These are phyloP conservation scores for Sinonovacula constricta DNA, from an alignment of 1,140 invertebrate species.

Conservation along the genomic window DNA sequence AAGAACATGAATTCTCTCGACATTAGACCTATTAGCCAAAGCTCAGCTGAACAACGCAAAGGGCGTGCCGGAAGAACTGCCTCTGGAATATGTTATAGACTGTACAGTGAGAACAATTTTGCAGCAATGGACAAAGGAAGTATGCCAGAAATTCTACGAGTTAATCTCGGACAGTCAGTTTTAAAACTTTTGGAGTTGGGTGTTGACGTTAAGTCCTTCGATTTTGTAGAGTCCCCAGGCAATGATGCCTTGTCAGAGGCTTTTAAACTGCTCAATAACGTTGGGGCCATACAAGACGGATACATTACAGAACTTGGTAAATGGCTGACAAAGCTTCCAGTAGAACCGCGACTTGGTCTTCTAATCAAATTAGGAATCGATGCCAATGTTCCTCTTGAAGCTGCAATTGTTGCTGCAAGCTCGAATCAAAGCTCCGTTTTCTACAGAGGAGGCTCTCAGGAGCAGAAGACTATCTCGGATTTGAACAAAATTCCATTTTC, in stretches of 20 bases:
- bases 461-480: slow-evolving; percentile 84
- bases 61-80: slow-evolving; percentile 73
- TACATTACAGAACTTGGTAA: slow-evolving; percentile 72
- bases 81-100: slow-evolving; percentile 70
- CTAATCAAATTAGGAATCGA: slow-evolving; percentile 62
- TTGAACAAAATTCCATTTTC: slow-evolving; percentile 84
- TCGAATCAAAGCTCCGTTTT: slow-evolving; percentile 61
- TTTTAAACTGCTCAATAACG: slow-evolving; percentile 55
- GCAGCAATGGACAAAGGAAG: slow-evolving; percentile 56
- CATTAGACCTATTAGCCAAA: slow-evolving; percentile 64
- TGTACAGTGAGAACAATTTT: slow-evolving; percentile 69
- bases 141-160: slow-evolving; percentile 72
- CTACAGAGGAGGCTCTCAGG: slow-evolving; percentile 72
- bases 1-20: slow-evolving; percentile 66
- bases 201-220: slow-evolving; percentile 66
- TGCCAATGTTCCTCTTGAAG: slow-evolving; percentile 82
- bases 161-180: slow-evolving; percentile 68
- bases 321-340: slow-evolving; percentile 71
- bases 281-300: slow-evolving; percentile 61
- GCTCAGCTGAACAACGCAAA: slow-evolving; percentile 76
- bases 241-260: slow-evolving; percentile 59
- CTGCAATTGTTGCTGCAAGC: slow-evolving; percentile 64
- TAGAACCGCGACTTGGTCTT: slow-evolving; percentile 66
- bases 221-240: slow-evolving; percentile 70
- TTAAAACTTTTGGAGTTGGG: slow-evolving; percentile 69